Base-by-base conservation (phyloP, 2,797 vertebrate genomes). In the Anguilla obscura region DNA sequence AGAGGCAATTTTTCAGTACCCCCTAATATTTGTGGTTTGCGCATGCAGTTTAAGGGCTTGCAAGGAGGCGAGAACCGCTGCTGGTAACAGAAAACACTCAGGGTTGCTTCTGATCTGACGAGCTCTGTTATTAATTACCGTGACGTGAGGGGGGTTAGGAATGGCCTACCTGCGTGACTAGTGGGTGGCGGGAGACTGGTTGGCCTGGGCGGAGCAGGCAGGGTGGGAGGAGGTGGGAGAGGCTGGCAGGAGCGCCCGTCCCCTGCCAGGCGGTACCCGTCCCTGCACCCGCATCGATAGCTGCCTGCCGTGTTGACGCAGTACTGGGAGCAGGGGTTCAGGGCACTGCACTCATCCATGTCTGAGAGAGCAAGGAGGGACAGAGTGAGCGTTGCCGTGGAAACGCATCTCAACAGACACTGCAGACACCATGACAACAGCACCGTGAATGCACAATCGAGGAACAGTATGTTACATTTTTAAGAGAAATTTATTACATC, bases 271-370 rank as follows among this genome's bases (percentile, higher is more conserved):
- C 54, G 56, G 92, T 97, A 97, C 86, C 97, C 97, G 0, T 95
- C 94, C 45, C 3, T 0, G 89, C 97, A 98, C 50, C 88, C 87
- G 0, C 98, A 98, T 66, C 5, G 93, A 92, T 96, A 98, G 92
- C 98, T 97, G 86, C 98, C 98, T 0, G 90, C 93, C 0, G 95
- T 96, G 95, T 98, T 98, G 90, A 96, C 2, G 12, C 98, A 99
- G 90, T 85, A 89, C 90, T 98, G 97, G 30, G 93, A 3, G 83
- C 98, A 99, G 0, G 89, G 85, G 0, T 93, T 95, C 87, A 60
- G 89, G 87, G 93, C 94, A 0, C 89, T 6, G 10, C 98, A 98
- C 86, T 99, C 98, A 0, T 98, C 97, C 93, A 98, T 93, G 0
- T 99, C 98, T 99, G 9, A 89, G 74, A 33, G 21, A 88, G 88